A percentile compares a stretch with the other conserved stretches of the same genome.
phyloP scores from a whole-genome alignment of 2,797 vertebrate genomes.

The Gymnodraco acuticeps region DNA sequence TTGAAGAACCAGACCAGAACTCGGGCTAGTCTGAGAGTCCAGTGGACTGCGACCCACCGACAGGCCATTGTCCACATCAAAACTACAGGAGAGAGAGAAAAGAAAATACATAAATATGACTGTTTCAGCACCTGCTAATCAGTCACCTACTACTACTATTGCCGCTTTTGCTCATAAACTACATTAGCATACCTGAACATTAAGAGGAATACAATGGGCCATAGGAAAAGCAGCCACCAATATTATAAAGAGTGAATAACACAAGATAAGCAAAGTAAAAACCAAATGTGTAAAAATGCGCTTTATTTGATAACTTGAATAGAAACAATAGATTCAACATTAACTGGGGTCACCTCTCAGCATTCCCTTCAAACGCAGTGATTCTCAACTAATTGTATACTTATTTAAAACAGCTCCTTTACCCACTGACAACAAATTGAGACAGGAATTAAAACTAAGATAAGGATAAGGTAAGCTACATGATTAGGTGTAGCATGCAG shows the following conservation, averaged over 20 bases:
- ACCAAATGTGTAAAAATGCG: neutral
- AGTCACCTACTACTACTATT: neutral
- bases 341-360: neutral
- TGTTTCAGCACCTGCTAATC: neutral
- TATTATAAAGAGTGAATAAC: neutral
- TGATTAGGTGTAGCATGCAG: neutral
- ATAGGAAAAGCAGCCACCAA: neutral
- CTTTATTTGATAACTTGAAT: neutral
- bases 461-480: neutral
- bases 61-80: conserved; percentile 95
- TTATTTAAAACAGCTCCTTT: neutral
- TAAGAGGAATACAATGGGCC: neutral
- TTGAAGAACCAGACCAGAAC: conserved; percentile 89
- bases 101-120: conserved; percentile 5
- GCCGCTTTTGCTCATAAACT: neutral
- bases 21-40: conserved; percentile 89
- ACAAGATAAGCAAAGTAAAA: neutral
- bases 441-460: conserved; percentile 2
- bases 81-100: conserved; percentile 79
- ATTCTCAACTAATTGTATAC: neutral
- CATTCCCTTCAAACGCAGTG: neutral
- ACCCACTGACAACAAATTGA: conserved; percentile 4
- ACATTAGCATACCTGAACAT: conserved; percentile 4
- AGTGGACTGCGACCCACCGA: conserved; percentile 84
- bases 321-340: neutral